Conservation (phyloP, 2,888 invertebrate species). For the Vannuccia rotundouncinata region DNA sequence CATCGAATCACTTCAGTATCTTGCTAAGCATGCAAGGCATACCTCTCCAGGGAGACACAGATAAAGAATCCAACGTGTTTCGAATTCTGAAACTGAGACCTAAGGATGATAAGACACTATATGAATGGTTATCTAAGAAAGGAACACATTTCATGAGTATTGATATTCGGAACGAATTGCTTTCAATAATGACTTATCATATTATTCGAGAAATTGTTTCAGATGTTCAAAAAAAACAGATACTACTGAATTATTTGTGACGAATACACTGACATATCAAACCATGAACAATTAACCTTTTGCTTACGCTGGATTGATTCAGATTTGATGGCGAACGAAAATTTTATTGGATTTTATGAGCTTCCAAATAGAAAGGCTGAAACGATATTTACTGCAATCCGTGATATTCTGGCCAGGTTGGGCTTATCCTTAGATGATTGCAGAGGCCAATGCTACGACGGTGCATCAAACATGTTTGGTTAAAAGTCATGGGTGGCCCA, state of each 20-base stretch:
- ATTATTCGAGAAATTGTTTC: neutral
- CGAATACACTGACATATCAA: neutral
- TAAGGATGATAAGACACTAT: neutral
- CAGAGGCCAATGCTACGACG: conserved; percentile 23
- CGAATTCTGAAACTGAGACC: neutral
- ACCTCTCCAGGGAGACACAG: conserved; percentile 28
- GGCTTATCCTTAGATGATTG: neutral
- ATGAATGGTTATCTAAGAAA: neutral
- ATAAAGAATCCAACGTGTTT: conserved; percentile 8
- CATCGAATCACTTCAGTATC: neutral
- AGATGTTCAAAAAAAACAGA: neutral
- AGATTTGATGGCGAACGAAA: neutral
- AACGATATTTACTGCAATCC: neutral
- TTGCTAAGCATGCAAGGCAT: conserved; percentile 17
- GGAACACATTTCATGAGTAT: neutral
- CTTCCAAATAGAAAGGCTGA: neutral
- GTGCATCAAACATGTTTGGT: neutral
- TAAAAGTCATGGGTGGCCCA: neutral
- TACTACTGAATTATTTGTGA: neutral
- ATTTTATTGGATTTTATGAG: conserved; percentile 7
- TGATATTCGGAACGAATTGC: neutral
- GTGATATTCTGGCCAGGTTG: neutral
- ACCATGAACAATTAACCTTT: neutral
- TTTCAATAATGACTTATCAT: neutral
- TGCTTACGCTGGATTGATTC: conserved; percentile 1